Evolutionary conservation across 2,113 vertebrate genomes (phyloP), one percentile per base, ranked within the genome.

Genomic region (Macquaria ambigua): DNA sequence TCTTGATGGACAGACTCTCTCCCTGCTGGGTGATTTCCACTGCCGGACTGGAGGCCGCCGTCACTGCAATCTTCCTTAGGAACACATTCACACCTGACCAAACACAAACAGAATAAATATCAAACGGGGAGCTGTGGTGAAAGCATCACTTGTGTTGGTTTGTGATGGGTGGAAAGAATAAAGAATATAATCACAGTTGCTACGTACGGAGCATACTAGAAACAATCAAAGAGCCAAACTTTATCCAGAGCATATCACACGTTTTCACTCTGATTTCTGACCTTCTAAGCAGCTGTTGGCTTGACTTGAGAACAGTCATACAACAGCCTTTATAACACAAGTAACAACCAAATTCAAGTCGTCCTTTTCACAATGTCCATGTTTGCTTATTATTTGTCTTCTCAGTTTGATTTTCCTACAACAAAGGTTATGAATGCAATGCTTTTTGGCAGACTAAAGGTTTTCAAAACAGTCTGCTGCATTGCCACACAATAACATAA

Each of bases 1-100:
- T 99, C 81, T 96, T 96, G 92, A 99, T 98, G 92, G 97, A 97
- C 86, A 99, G 97, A 16, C 81, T 95, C 59, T 98, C 96, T 0
- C 95, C 97, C 12, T 98, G 96, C 91, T 99, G 98, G 74, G 92
- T 94, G 92, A 99, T 98, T 91, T 99, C 97, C 89, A 98, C 97
- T 0, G 96, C 89, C 0, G 98, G 97, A 86, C 97, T 98, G 37
- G 98, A 97, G 0, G 98, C 98, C 0, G 98, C 98, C 0, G 96
- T 94, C 90, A 97, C 97, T 0, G 98, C 98, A 0, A 98, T 98
- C 93, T 98, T 98, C 85, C 98, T 93, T 86, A 98, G 91, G 93
- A 99, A 97, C 91, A 99, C 70, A 1, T 97, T 98, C 66, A 99
- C 97, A 0, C 97, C 98, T 99, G 92, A 20, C 9, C 37, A 77